A percentile compares a stretch with the other conserved stretches of the same genome.
phyloP scores from a whole-genome alignment of 2,888 invertebrate species.

The Andrena dorsata region DNA sequence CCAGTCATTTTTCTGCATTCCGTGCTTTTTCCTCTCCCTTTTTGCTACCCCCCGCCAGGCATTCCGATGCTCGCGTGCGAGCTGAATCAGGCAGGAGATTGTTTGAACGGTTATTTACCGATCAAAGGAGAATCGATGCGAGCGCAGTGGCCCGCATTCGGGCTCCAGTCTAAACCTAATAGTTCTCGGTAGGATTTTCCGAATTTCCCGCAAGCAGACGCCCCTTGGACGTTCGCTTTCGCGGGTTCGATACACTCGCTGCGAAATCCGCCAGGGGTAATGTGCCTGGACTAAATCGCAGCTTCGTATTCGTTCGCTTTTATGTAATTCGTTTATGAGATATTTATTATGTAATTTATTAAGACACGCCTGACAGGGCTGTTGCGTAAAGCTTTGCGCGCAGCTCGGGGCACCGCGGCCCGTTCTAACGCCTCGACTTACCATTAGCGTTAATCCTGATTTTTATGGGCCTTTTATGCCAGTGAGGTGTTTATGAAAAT shows the following conservation, averaged over 20 bases:
- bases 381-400: slow-evolving; percentile 42
- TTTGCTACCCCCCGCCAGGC: background rate
- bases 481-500: background rate
- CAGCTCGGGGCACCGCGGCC: slow-evolving; percentile 17
- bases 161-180: background rate
- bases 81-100: slow-evolving; percentile 16
- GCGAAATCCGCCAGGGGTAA: background rate
- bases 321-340: slow-evolving; percentile 58
- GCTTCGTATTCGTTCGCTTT: slow-evolving; percentile 21
- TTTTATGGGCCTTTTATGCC: background rate
- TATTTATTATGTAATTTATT: slow-evolving; percentile 55
- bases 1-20: background rate
- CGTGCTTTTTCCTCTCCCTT: background rate
- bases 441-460: slow-evolving; percentile 4
- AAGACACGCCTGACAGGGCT: slow-evolving; percentile 35
- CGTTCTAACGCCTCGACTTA: slow-evolving; percentile 30
- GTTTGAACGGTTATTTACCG: slow-evolving; percentile 42
- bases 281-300: background rate
- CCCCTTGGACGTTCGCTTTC: background rate
- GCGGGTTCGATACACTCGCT: background rate
- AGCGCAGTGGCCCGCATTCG: slow-evolving; percentile 18
- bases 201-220: background rate
- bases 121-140: slow-evolving; percentile 18
- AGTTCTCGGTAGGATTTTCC: too few relatives aligned
- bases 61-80: slow-evolving; percentile 21